Base-by-base conservation (phyloP, 2,797 vertebrate genomes). In the Poeciliopsis paucimaculata region DNA sequence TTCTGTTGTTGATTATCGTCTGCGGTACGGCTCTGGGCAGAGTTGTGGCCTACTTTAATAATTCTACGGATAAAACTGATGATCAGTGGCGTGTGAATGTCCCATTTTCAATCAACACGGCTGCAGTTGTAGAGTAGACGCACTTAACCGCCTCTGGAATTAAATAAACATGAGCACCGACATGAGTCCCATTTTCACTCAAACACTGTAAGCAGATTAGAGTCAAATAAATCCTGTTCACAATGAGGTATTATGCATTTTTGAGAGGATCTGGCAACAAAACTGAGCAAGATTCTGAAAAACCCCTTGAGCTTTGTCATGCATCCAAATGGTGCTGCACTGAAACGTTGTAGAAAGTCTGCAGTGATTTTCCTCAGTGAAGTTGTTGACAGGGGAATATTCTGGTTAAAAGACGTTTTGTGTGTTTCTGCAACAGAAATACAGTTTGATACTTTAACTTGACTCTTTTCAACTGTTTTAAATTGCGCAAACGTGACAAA, bases 191-290 rank as follows among this genome's bases (percentile, higher is more conserved):
- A 1, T 68, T 75, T 87, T 53, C 23, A 81, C 82, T 15, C 11
- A 78, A 89, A 64, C 71, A 5, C 79, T 47, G 2, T 89, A 85
- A 93, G 87, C 78, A 62, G 88, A 91, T 93, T 93, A 90, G 76
- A 64, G 20, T 77, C 31, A 9, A 62, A 71, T 78, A 84, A 60
- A 88, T 88, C 82, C 76, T 73, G 11, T 83, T 89, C 77, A 74
- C 49, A 80, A 81, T 85, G 73, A 77, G 60, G 73, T 31, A n/a
- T 79, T 77, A 62, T 76, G 79, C 75, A 71, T 77, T 84, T 75
- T 36, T 31, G 8, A 20, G 66, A 72, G 60, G 70, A 39, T 80
- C 55, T 81, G 31, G 39, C 68, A 13, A 28, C 16, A 72, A 76
- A 73, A 11, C 13, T 1, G 76, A 72, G 75, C 64, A 80, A 45